Conservation (phyloP, 2,113 vertebrate species). For the Bubo bubo region DNA sequence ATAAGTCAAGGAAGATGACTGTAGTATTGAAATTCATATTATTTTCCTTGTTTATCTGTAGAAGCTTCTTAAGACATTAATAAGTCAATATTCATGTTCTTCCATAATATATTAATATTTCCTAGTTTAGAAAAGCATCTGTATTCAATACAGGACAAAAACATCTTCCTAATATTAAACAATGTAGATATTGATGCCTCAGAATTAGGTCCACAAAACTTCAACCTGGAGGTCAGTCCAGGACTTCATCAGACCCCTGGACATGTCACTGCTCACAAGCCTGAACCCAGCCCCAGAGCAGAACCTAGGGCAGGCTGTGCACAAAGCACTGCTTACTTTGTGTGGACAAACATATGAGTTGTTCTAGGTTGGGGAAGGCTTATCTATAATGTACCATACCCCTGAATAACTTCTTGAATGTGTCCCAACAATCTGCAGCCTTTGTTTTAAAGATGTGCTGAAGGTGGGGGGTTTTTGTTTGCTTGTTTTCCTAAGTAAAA, state of each 20-base stretch:
- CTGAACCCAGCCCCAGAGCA: background rate
- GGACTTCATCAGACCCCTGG: background rate
- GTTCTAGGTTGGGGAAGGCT: background rate
- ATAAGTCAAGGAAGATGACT: background rate
- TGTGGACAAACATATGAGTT: accelerated
- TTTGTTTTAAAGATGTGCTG: background rate
- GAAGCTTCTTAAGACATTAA: background rate
- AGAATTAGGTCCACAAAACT: background rate
- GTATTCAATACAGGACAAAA: background rate
- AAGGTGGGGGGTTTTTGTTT: accelerated
- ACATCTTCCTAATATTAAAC: background rate
- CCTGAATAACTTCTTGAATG: background rate
- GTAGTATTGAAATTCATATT: background rate
- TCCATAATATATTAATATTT: background rate
- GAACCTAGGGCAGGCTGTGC: background rate
- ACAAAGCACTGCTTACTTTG: accelerated
- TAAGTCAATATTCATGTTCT: background rate
- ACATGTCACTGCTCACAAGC: background rate
- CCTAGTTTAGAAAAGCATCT: background rate
- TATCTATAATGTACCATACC: background rate
- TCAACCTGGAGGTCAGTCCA: background rate
- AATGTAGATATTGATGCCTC: background rate
- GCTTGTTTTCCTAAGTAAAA: background rate
- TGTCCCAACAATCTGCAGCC: background rate
- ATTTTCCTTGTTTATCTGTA: background rate